Evolutionary conservation across 2,113 vertebrate species (phyloP).

Genomic region (Nasalis larvatus): DNA sequence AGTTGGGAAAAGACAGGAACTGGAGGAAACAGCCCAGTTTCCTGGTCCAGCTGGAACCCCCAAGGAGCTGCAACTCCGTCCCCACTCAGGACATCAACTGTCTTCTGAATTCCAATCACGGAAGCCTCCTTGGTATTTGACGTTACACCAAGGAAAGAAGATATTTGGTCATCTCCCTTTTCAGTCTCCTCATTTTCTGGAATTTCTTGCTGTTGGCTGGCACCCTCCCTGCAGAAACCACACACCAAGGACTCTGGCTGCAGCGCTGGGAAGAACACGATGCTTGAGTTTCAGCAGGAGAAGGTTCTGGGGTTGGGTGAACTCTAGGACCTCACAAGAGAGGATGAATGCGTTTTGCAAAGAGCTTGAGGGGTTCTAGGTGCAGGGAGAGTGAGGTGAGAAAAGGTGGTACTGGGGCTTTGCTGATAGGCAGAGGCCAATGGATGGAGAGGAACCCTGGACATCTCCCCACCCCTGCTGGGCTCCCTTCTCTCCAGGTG

Average conservation of each 20-base stretch:
- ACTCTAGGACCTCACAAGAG: neutral
- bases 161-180: neutral
- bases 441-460: neutral
- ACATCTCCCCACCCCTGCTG: neutral
- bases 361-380: neutral
- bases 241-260: neutral
- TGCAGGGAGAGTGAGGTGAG: no score
- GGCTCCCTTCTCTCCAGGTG: neutral
- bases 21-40: no score
- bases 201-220: neutral
- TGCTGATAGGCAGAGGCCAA: neutral
- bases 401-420: neutral
- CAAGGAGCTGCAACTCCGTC: neutral
- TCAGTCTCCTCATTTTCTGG: neutral
- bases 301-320: neutral
- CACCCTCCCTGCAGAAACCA: neutral
- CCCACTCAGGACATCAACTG: rapidly evolving
- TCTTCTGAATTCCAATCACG: neutral
- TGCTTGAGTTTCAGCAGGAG: rapidly evolving
- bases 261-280: neutral
- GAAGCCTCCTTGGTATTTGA: neutral
- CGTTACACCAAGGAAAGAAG: neutral
- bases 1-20: neutral
- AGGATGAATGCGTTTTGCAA: neutral
- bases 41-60: neutral